Evolutionary conservation across 2,113 vertebrate species (phyloP).

Genomic region (Nesogale talazaci): DNA sequence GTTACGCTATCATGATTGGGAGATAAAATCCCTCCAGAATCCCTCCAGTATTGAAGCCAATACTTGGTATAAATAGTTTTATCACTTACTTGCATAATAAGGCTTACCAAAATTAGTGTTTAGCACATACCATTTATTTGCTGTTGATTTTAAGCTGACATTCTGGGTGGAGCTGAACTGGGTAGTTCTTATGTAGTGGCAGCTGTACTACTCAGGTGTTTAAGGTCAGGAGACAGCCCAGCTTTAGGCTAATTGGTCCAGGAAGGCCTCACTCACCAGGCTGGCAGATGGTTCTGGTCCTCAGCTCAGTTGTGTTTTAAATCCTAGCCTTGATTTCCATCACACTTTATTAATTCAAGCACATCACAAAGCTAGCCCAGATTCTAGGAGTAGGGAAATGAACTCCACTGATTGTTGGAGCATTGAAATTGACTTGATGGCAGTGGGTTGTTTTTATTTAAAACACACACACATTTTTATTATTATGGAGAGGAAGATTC

Average conservation of each 20-base stretch:
- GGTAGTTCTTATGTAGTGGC: not conserved
- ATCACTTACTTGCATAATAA: not conserved
- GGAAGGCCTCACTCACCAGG: not conserved
- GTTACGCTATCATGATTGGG: not conserved
- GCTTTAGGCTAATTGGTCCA: not conserved
- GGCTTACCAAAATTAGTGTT: not conserved
- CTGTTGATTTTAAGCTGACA: not conserved
- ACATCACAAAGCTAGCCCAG: not conserved
- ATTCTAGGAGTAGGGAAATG: not conserved
- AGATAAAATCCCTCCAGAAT: not conserved
- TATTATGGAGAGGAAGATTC: no score
- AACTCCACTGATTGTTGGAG: not conserved
- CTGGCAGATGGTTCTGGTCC: not conserved
- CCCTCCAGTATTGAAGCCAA: not conserved
- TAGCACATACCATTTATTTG: not conserved
- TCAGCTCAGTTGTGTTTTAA: not conserved
- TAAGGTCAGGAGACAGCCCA: no score
- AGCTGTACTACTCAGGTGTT: not conserved
- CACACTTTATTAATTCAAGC: not conserved
- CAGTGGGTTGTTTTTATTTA: no score
- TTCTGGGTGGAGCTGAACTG: not conserved
- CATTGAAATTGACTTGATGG: no score
- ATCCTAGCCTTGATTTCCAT: not conserved
- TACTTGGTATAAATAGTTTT: not conserved
- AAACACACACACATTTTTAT: no score